Evolutionary conservation across 2,888 invertebrate genomes (phyloP).

Genomic region (Agrochola circellaris): DNA sequence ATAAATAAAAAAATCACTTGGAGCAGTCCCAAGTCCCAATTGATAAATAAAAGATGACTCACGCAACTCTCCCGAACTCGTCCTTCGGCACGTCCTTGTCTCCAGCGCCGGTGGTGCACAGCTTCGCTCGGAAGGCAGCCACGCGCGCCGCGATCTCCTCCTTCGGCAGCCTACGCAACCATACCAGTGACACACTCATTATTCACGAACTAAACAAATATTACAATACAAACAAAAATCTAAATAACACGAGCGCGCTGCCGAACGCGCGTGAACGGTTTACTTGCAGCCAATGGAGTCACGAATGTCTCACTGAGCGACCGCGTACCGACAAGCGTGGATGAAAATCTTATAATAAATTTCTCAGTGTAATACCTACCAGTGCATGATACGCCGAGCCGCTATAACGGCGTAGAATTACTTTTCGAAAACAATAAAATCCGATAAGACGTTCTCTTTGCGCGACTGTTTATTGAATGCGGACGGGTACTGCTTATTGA

Average conservation of each 20-base stretch:
- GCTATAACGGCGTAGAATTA: slow-evolving; percentile 85
- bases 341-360: slow-evolving; percentile 81
- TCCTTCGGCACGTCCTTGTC: slow-evolving; percentile 92
- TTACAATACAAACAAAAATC: slow-evolving; percentile 48
- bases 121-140: slow-evolving; percentile 95
- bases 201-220: slow-evolving; percentile 59
- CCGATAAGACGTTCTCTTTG: slow-evolving; percentile 83
- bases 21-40: neutral
- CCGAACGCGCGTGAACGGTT: slow-evolving; percentile 52
- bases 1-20: slow-evolving; percentile 9
- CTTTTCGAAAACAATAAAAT: slow-evolving; percentile 88
- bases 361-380: slow-evolving; percentile 83
- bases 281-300: slow-evolving; percentile 57
- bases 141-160: slow-evolving; percentile 97
- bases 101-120: slow-evolving; percentile 92
- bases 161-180: slow-evolving; percentile 93
- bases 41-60: slow-evolving; percentile 73
- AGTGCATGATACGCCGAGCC: slow-evolving; percentile 84
- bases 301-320: slow-evolving; percentile 63
- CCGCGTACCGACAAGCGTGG: slow-evolving; percentile 75
- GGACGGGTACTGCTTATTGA: slow-evolving; percentile 58
- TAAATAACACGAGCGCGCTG: slow-evolving; percentile 55
- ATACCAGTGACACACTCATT: slow-evolving; percentile 88
- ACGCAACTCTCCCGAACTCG: slow-evolving; percentile 96
- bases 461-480: slow-evolving; percentile 72